Base-by-base conservation (phyloP, 2,888 invertebrate genomes). In the Oxycera nigricornis region DNA sequence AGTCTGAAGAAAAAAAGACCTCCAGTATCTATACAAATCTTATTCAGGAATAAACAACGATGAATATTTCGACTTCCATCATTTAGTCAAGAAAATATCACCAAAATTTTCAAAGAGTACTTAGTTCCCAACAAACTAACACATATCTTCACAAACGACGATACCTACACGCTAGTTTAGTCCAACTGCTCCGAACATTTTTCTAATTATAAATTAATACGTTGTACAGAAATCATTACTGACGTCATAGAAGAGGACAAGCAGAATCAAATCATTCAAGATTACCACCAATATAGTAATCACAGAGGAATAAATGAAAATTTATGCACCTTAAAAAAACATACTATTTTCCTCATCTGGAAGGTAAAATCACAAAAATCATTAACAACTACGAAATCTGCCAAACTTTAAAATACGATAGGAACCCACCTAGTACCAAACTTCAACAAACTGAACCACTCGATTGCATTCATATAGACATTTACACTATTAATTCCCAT, bases 301-400 rank as follows among this genome's bases (percentile, higher is more conserved):
- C 78, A 78, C 24, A 73, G 77, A 31, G 78, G 76, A 39, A 78
- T 77, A 11, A 77, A 72, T 11, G 76, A 78, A 75, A 78, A 4
- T 4, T 50, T 50, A n/a, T 50, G 17, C 50, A 50, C 17, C 50
- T 50, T 4, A 50, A 50, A 50, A 50, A 17, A n/a, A 11, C 4
- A 50, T 50, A 39, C 39, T 50, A 50, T 17, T 50, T 50, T 50
- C n/a, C 50, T 17, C 17, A n/a, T n/a, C n/a, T 50, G 9, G 17
- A 50, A n/a, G 3, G 17, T 4, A n/a, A 50, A n/a, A 17, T 50
- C 4, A 9, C 50, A 4, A 4, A 50, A 50, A n/a, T 50, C 17
- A 50, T 50, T 9, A 50, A 50, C 50, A 17, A 75, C 39, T 77
- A 74, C n/a, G 68, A 73, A 30, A 72, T 31, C 50, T 78, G 77